Conservation (phyloP, 2,888 invertebrate species). For the Macrosiphum euphorbiae region DNA sequence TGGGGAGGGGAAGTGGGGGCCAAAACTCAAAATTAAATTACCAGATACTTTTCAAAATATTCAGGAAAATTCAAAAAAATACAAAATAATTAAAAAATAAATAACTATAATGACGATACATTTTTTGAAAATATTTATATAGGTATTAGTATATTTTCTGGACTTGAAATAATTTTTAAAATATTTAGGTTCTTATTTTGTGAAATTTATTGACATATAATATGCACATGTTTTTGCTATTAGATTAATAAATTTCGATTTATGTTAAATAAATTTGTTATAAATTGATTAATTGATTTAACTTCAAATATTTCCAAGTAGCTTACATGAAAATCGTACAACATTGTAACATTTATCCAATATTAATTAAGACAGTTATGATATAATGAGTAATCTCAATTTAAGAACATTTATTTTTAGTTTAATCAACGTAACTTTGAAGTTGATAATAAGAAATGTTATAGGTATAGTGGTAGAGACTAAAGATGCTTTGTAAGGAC, state of each 20-base stretch:
- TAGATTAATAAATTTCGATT: background rate
- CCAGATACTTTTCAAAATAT: background rate
- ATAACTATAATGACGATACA: background rate
- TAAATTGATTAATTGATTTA: background rate
- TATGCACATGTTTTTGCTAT: no score
- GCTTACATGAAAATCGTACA: background rate
- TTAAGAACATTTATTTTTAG: background rate
- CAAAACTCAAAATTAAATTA: background rate
- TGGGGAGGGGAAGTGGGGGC: no score
- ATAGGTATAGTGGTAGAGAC: no score
- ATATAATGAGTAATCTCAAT: background rate
- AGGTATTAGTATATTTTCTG: background rate
- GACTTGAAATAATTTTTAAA: no score
- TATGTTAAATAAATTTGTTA: no score
- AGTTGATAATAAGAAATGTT: no score
- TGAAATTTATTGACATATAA: background rate
- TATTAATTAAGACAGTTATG: background rate
- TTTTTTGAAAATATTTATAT: background rate
- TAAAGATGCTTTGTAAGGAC: background rate
- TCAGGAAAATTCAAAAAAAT: background rate
- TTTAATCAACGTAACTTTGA: background rate
- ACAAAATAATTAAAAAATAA: background rate
- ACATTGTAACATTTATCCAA: background rate
- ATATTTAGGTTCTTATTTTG: background rate
- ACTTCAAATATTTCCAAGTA: background rate